These are phyloP conservation scores for Malurus splendens DNA, from an alignment of 2,797 vertebrate genomes.

Conservation along the genomic window DNA sequence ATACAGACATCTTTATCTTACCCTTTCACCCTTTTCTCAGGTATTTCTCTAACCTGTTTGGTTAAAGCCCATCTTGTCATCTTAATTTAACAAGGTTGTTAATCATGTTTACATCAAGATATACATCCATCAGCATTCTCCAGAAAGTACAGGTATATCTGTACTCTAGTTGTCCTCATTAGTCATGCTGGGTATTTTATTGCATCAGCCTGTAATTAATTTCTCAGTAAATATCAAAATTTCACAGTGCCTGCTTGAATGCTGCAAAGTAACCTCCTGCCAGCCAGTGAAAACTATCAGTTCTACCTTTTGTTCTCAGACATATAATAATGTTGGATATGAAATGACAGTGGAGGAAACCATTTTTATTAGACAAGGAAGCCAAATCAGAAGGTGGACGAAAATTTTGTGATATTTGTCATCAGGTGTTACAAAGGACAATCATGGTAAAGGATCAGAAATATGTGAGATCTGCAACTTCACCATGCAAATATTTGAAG, in stretches of 20 bases:
- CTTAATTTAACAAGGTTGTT: neutral
- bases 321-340: neutral
- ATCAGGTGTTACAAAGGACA: neutral
- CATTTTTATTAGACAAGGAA: neutral
- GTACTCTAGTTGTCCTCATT: neutral
- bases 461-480: neutral
- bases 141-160: neutral
- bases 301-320: neutral
- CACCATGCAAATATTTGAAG: neutral
- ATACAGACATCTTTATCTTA: neutral
- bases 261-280: neutral
- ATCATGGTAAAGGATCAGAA: neutral
- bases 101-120: neutral
- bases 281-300: neutral
- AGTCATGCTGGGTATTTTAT: neutral
- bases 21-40: neutral
- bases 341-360: neutral
- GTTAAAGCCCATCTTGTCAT: neutral
- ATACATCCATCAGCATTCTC: neutral
- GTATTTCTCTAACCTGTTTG: neutral
- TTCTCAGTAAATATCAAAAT: neutral
- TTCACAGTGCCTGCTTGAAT: neutral
- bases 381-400: neutral
- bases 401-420: neutral
- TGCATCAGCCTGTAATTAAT: neutral